Evolutionary conservation across 2,888 invertebrate genomes (phyloP).

Genomic region (Melanophora roralis): DNA sequence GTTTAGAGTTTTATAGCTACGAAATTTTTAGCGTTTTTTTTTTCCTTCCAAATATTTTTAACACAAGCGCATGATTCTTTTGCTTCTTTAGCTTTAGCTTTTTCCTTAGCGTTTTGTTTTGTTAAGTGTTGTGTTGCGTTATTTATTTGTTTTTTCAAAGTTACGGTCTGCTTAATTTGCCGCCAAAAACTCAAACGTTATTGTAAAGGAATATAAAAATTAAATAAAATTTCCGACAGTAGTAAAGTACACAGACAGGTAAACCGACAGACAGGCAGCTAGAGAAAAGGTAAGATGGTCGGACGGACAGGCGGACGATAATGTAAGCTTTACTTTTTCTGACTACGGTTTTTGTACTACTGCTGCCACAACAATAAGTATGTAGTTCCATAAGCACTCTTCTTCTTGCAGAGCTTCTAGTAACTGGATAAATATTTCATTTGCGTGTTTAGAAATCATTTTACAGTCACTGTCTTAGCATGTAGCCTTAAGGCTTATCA

Average conservation of each 20-base stretch:
- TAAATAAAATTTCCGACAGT: conserved; percentile 13
- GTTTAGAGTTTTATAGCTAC: conserved; percentile 46
- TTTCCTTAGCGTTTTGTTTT: conserved; percentile 10
- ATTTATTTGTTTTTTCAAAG: conserved; percentile 39
- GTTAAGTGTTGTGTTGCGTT: too few relatives aligned
- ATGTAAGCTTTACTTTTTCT: conserved; percentile 22
- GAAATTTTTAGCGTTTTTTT: conserved; percentile 40
- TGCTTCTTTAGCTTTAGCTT: neutral
- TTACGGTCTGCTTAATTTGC: conserved; percentile 72
- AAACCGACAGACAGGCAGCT: neutral
- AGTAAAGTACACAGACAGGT: neutral
- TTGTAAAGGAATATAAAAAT: conserved; percentile 19
- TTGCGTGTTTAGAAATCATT: conserved; percentile 75
- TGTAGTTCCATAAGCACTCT: neutral
- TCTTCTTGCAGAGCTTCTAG: conserved; percentile 29
- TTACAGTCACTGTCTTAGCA: conserved; percentile 74
- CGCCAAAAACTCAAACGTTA: conserved; percentile 63
- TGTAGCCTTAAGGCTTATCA: conserved; percentile 70
- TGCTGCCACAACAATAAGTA: conserved; percentile 1
- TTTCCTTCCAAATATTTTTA: conserved; percentile 12
- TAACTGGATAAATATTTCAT: conserved; percentile 69
- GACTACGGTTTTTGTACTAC: conserved; percentile 7
- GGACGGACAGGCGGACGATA: neutral
- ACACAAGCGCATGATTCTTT: conserved; percentile 23
- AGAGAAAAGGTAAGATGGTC: neutral